Evolutionary conservation across 2,113 vertebrate species (phyloP), one percentile per base, ranked within the genome.

Genomic region (Prietella phreatophila): DNA sequence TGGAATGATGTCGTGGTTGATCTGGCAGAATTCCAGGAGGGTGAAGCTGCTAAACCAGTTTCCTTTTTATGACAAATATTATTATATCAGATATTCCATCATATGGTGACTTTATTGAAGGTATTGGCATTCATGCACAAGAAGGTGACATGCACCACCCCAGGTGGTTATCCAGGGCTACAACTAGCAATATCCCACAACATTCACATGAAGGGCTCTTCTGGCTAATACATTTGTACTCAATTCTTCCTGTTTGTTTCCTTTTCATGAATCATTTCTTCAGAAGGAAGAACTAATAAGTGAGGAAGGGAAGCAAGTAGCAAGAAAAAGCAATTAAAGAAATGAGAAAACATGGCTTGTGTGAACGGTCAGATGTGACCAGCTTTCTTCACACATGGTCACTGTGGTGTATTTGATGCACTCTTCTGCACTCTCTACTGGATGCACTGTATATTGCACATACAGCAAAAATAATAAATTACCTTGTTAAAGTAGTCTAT

Each of bases 391-490:
- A 56, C 4, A 14, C 47, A 53, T 1, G 11, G 6, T 30, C 47
- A 10, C 63, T 22, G 61, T 50, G 10, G 56, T 61, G 36, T 55
- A 17, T 19, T 56, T 47, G 50, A 20, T 81, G 25, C 36, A 30
- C 10, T 69, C 20, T 55, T 20, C 19, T 36, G 47, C 47, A 79
- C 85, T 19, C 76, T 81, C 78, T 69, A 36, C 61, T 86, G 85
- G 85, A 58, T 25, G 0, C n/a, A 39, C n/a, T 55, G n/a, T 63
- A 25, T 14, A 56, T 55, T 69, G 47, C n/a, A 39, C 55, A 39
- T 15, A 53, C n/a, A 27, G 47, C 33, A 55, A 19, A 63, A 10
- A n/a, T 13, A n/a, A 65, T 27, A 39, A 65, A 67, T 30, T 19
- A 30, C 47, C 47, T n/a, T 55, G 55, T n/a, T 79, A 47, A 36